Evolutionary conservation across 1,140 invertebrate species (phyloP).

Genomic region (Conopomorpha cramerella): DNA sequence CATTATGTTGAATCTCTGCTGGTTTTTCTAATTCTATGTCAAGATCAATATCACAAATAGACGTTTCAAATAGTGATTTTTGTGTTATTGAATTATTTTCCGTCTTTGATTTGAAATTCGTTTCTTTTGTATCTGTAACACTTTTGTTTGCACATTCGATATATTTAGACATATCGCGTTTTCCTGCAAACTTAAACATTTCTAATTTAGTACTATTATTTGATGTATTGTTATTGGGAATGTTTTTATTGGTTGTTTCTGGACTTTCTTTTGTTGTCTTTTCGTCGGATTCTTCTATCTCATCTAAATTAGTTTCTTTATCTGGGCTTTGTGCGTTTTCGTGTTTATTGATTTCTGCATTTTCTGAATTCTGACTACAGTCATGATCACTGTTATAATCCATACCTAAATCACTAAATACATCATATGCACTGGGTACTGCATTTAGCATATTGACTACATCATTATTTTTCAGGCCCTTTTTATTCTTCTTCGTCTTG

Average conservation of each 20-base stretch:
- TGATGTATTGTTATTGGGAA: conserved; percentile 1
- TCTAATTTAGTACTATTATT: conserved; percentile 33
- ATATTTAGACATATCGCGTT: conserved; percentile 28
- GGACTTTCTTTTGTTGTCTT: background rate
- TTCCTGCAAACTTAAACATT: conserved; percentile 37
- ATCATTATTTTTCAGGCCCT: conserved; percentile 6
- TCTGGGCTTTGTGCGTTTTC: background rate
- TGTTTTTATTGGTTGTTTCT: conserved; percentile 7
- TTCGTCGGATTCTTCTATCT: background rate
- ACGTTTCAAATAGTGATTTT: too few relatives aligned
- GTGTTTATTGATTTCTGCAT: background rate
- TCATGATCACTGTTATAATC: conserved; percentile 30
- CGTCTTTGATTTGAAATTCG: too few relatives aligned
- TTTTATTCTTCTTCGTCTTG: conserved; percentile 7
- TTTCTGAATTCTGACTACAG: too few relatives aligned
- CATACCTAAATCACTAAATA: conserved; percentile 32
- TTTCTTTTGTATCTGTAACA: conserved; percentile 5
- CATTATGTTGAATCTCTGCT: conserved; percentile 6
- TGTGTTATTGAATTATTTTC: too few relatives aligned
- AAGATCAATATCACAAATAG: too few relatives aligned
- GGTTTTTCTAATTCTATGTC: conserved; percentile 7
- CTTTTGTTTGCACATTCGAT: conserved; percentile 11
- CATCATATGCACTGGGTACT: conserved; percentile 50
- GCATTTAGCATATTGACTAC: conserved; percentile 27
- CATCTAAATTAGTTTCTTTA: background rate